Base-by-base conservation (phyloP, 2,888 invertebrate species). In the Brachypalpus laphriformis region DNA sequence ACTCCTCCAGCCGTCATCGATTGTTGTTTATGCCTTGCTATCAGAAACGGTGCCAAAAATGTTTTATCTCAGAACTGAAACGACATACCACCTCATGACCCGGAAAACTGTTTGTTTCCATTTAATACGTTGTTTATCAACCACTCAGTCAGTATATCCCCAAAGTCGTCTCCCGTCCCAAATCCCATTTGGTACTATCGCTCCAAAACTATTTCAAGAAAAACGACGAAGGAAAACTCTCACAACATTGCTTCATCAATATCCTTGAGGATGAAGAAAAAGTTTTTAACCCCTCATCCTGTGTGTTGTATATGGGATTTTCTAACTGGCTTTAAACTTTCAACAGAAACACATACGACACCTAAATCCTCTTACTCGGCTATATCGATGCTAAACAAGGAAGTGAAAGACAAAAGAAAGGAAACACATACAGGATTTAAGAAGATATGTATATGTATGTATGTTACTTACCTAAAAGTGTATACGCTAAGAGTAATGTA, bases 401-500 rank as follows among this genome's bases (percentile, higher is more conserved):
- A 56, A 56, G 20, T 14, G 11, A n/a, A 71, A 31, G 28, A 31
- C 63, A 31, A 71, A 49, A 56, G 56, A n/a, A 59, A 42, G 37
- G 8, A 65, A 54, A 34, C 25, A 28, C 18, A 11, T 2, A 66
- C 28, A 28, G 4, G 42, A 70, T 61, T 45, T 45, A 54, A 42
- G 1, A 31, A 14, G 20, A 20, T 9, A n/a, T n/a, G 4, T 16
- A 59, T 18, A 42, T 11, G 0, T 5, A 7, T 22, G 14, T 40
- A 2, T 11, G 40, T 37, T 63, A 93, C 94, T 88, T 94, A 93
- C 87, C 94, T 86, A 95, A 92, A 42, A 95, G 90, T 31, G 97
- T 97, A 91, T 97, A 97, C 22, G 96, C 96, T 89, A 97, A 93
- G 47, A 97, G 93, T 70, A 97, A 93, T 70, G 95, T 94, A 92